Evolutionary conservation across 1,140 invertebrate genomes (phyloP).

Genomic region (Formica selysi): DNA sequence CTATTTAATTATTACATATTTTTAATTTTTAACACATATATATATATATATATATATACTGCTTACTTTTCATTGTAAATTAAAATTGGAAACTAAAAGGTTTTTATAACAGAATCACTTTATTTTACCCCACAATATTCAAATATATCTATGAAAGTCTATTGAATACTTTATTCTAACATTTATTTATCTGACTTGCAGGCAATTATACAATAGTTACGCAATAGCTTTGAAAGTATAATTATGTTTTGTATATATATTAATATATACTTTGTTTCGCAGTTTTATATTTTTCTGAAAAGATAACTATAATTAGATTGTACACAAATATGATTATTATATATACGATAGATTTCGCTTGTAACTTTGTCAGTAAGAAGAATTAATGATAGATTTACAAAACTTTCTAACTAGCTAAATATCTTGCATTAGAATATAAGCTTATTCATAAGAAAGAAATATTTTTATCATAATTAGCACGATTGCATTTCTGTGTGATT

Average conservation of each 20-base stretch:
- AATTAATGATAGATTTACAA: slow-evolving; percentile 4
- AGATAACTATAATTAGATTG: slow-evolving; percentile 39
- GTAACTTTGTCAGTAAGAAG: slow-evolving; percentile 3
- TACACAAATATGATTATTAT: slow-evolving; percentile 25
- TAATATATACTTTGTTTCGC: slow-evolving; percentile 27
- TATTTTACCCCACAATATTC: slow-evolving; percentile 26
- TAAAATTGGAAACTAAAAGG: neutral
- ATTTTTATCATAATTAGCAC: slow-evolving; percentile 17
- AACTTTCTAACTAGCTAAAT: slow-evolving; percentile 23
- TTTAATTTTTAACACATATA: too few relatives aligned
- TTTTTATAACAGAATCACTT: slow-evolving; percentile 48
- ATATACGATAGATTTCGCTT: neutral
- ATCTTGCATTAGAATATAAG: slow-evolving; percentile 19
- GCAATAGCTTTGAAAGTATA: slow-evolving; percentile 50
- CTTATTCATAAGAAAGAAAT: neutral
- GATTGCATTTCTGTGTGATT: neutral
- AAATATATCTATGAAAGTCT: slow-evolving; percentile 19
- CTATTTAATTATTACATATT: neutral
- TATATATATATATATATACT: neutral
- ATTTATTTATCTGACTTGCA: slow-evolving; percentile 48
- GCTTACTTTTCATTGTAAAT: neutral
- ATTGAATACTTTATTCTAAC: slow-evolving; percentile 44
- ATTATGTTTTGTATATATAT: slow-evolving; percentile 36
- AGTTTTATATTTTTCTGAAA: slow-evolving; percentile 9
- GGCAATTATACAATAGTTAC: slow-evolving; percentile 30